Base-by-base conservation (phyloP, 2,797 vertebrate species). In the Enteromius unitaeniatus region DNA sequence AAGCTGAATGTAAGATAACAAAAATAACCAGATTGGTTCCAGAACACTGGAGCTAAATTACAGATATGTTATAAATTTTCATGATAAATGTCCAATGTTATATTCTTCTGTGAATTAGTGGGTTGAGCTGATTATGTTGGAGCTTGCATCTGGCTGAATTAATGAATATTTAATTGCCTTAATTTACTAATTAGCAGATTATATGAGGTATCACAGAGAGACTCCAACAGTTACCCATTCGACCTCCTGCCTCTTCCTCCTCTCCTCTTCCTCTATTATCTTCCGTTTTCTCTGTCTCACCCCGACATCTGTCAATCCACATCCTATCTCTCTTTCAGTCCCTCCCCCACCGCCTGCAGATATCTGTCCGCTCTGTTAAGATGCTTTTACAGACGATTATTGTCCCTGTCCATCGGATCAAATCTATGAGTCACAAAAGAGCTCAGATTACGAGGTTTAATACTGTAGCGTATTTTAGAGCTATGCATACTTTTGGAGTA, bases 351-450 rank as follows among this genome's bases (percentile, higher is more conserved):
- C 88, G 93, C 93, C 91, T 77, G 91, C 91, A 94, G 94, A 91
- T 91, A 93, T 91, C 90, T 87, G 89, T 93, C 90, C 90, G 91
- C 91, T 94, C 90, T 87, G 87, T 92, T 94, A 91, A 92, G 91
- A 93, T 93, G 91, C 93, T 94, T 94, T 94, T 89, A 92, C 69
- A 5, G 75, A 84, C 90, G 90, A 93, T 93, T 93, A 92, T 94
- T 91, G 90, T 93, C 88, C 89, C 85, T 85, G 90, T 91, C 86
- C 85, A 88, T 65, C 75, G 88, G 89, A 70, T 89, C 86, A 88
- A 90, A 89, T 91, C 65, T 91, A 90, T 91, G 91, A 77, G 86
- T 84, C 85, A 91, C 89, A 91, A 92, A 93, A 87, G 86, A 85
- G 82, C 55, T 77, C 58, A 53, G 23, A 72, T 67, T 67, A 37